Conservation (phyloP, 2,797 vertebrate species). For the Cynopterus sphinx region DNA sequence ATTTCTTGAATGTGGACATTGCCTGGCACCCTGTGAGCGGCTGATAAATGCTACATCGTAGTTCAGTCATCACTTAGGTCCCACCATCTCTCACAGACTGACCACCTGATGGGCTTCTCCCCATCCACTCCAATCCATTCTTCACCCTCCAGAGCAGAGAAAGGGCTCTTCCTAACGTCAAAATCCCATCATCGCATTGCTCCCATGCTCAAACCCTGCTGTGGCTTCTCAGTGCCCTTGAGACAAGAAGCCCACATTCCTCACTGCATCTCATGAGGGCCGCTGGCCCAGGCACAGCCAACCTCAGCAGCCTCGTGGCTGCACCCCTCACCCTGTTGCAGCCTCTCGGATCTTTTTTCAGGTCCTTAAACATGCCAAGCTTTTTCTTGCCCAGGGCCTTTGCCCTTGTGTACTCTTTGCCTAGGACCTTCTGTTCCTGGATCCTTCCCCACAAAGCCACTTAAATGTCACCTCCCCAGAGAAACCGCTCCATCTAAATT, state of each 20-base stretch:
- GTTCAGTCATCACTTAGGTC: neutral
- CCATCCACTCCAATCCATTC: neutral
- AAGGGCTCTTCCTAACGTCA: neutral
- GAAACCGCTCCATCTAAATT: neutral
- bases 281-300: accelerated
- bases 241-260: neutral
- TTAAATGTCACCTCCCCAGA: constrained; percentile 46
- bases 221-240: neutral
- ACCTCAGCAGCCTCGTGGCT: neutral
- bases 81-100: accelerated
- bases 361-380: neutral
- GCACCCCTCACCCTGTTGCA: neutral
- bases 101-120: neutral
- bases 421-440: neutral
- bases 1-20: neutral
- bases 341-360: neutral
- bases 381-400: neutral
- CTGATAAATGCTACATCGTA: neutral
- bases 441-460: neutral
- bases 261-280: accelerated
- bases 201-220: neutral
- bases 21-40: neutral
- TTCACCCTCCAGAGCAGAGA: neutral
- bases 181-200: neutral
- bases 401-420: neutral